Conservation (phyloP, 2,888 invertebrate species). For the Leptinotarsa juncta region DNA sequence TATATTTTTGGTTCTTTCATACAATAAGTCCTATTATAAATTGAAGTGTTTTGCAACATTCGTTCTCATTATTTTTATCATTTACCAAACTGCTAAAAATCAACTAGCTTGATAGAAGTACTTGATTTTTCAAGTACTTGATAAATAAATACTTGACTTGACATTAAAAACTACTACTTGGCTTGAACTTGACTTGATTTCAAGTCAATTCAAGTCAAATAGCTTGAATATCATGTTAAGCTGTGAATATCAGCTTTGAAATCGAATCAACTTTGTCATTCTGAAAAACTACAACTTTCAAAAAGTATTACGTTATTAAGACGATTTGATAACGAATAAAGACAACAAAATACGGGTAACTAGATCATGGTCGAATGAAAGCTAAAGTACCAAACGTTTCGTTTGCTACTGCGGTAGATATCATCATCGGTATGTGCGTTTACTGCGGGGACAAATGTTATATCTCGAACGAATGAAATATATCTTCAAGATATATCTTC, state of each 20-base stretch:
- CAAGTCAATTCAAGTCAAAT: slow-evolving; percentile 5
- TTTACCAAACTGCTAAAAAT: slow-evolving; percentile 5
- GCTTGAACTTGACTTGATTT: slow-evolving; percentile 24
- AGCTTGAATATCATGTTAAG: background rate
- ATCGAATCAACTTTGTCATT: too few relatives aligned
- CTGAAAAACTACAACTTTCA: too few relatives aligned
- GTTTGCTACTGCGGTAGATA: too few relatives aligned
- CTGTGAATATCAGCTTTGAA: slow-evolving; percentile 6
- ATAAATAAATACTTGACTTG: slow-evolving; percentile 20
- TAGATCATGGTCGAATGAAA: too few relatives aligned
- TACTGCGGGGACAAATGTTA: too few relatives aligned
- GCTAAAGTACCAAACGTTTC: too few relatives aligned
- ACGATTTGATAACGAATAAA: too few relatives aligned
- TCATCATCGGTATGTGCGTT: too few relatives aligned
- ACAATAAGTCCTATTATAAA: background rate
- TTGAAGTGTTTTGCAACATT: background rate
- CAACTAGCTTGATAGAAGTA: slow-evolving; percentile 1
- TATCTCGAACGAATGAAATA: too few relatives aligned
- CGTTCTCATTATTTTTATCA: background rate
- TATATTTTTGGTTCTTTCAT: slow-evolving; percentile 1
- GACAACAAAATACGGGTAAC: too few relatives aligned
- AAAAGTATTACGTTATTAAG: too few relatives aligned
- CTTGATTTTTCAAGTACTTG: slow-evolving; percentile 17
- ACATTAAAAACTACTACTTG: slow-evolving; percentile 7
- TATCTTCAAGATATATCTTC: too few relatives aligned